Conservation (phyloP, 2,113 vertebrate genomes). For the Collichthys lucidus region DNA sequence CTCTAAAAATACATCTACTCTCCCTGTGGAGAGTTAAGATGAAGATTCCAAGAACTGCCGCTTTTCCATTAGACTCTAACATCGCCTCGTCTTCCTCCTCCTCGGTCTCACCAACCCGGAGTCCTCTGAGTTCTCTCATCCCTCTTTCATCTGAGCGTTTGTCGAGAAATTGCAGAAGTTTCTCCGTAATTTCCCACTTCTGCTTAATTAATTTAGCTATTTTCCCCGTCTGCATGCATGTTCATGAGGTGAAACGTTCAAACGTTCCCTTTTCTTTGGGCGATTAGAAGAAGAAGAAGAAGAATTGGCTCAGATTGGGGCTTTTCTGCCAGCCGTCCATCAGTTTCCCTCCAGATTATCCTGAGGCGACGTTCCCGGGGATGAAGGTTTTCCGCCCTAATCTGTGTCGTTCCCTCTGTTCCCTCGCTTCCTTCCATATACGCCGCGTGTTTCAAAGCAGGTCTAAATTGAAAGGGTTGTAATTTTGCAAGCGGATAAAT, state of each 20-base stretch:
- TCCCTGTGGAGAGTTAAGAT: slow-evolving; percentile 49
- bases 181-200: slow-evolving; percentile 41
- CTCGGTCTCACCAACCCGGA: slow-evolving; percentile 11
- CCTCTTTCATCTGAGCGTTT: slow-evolving; percentile 45
- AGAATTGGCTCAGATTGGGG: slow-evolving; percentile 11
- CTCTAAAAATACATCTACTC: slow-evolving; percentile 68
- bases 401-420: slow-evolving; percentile 54
- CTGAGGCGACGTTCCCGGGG: slow-evolving; percentile 35
- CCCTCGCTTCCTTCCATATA: slow-evolving; percentile 40
- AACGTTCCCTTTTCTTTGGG: slow-evolving; percentile 36
- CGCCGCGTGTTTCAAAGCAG: slow-evolving; percentile 60
- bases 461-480: slow-evolving; percentile 69
- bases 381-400: slow-evolving; percentile 59
- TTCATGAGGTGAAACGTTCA: slow-evolving; percentile 58
- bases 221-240: slow-evolving; percentile 16
- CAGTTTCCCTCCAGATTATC: slow-evolving; percentile 72
- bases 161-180: slow-evolving; percentile 33
- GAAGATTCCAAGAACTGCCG: slow-evolving; percentile 58
- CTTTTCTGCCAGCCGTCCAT: slow-evolving; percentile 62
- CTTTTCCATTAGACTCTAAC: slow-evolving; percentile 52
- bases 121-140: slow-evolving; percentile 41
- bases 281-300: slow-evolving; percentile 31
- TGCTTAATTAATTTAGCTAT: slow-evolving; percentile 67
- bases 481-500: slow-evolving; percentile 69
- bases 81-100: slow-evolving; percentile 20